phyloP scores from a whole-genome alignment of 23 tunicate species.

The Styela clava region DNA sequence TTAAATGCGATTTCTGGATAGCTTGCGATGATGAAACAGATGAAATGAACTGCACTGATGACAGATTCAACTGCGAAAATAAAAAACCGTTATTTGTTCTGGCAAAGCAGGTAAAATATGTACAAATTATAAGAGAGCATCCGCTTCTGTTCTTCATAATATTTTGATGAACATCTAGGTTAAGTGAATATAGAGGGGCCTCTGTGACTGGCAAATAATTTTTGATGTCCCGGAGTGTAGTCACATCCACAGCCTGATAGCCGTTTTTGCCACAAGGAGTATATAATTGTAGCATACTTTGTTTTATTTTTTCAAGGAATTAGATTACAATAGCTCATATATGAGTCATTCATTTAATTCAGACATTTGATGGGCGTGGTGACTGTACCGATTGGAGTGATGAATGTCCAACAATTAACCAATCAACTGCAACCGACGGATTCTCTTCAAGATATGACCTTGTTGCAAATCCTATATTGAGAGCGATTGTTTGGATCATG shows the following conservation, averaged over 20 bases:
- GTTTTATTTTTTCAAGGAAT: too few relatives aligned
- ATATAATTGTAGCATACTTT: too few relatives aligned
- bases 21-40: conserved; percentile 70
- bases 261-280: too few relatives aligned
- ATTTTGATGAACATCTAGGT: too few relatives aligned
- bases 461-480: conserved; percentile 11
- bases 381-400: conserved; percentile 96
- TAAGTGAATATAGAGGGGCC: too few relatives aligned
- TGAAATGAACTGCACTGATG: conserved; percentile 64
- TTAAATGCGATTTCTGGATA: conserved; percentile 54
- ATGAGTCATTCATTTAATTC: too few relatives aligned
- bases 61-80: conserved; percentile 55
- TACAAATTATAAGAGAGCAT: too few relatives aligned
- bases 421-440: not conserved
- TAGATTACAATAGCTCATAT: too few relatives aligned
- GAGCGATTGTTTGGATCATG: conserved; percentile 19
- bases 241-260: too few relatives aligned
- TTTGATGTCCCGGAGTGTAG: too few relatives aligned
- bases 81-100: conserved; percentile 37
- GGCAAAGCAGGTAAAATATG: conserved; percentile 23
- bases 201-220: too few relatives aligned
- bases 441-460: conserved; percentile 13
- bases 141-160: too few relatives aligned
- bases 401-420: conserved; percentile 68
- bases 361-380: conserved; percentile 72